These are phyloP conservation scores for Haemorhous mexicanus DNA, from an alignment of 2,113 vertebrate species.

Conservation along the genomic window DNA sequence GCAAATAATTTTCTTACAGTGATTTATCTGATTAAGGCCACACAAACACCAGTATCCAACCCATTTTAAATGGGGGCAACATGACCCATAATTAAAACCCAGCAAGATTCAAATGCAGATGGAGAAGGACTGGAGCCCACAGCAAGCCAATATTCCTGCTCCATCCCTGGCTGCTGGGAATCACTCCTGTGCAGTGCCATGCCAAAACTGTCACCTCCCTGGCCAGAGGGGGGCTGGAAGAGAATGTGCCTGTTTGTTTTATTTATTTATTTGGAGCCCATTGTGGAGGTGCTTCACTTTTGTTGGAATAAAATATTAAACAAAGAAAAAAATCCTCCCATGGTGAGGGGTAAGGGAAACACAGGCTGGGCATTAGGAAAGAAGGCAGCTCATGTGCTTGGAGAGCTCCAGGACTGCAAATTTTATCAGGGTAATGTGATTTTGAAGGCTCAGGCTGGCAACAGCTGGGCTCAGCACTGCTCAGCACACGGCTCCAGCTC, in stretches of 20 bases:
- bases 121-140: not conserved
- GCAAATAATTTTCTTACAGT: not conserved
- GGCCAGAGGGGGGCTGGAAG: not conserved
- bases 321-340: not conserved
- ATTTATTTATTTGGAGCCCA: not conserved
- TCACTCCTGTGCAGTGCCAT: fast-evolving
- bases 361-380: not conserved
- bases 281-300: not conserved
- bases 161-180: not conserved
- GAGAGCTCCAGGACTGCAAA: not conserved
- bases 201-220: not conserved
- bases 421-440: not conserved
- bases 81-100: not conserved
- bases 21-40: not conserved
- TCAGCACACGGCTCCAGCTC: not conserved
- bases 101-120: not conserved
- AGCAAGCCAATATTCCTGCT: not conserved
- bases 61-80: not conserved
- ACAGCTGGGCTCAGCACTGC: not conserved
- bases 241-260: not conserved
- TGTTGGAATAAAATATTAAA: not conserved
- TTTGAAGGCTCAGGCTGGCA: not conserved
- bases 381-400: not conserved
- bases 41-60: not conserved
- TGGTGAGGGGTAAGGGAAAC: not conserved